Percentiles rank a stretch among this genome's conserved stretches.
These are phyloP conservation scores for Dreissena polymorpha DNA, from an alignment of 1,140 invertebrate genomes.

Conservation along the genomic window DNA sequence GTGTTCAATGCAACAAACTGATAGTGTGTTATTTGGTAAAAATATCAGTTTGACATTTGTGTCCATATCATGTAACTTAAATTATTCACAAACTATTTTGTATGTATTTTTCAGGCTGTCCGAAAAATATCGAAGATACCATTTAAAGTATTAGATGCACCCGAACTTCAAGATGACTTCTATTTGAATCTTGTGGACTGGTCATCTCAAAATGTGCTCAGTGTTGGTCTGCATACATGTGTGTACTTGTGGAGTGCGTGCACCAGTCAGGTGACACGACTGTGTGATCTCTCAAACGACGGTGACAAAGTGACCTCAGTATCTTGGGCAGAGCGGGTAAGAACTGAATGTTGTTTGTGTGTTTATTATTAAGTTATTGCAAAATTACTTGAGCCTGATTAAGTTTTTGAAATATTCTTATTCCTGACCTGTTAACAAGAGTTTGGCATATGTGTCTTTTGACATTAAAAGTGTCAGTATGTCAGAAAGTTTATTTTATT, in stretches of 20 bases:
- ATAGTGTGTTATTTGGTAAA: too few species aligned
- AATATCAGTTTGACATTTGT: too few species aligned
- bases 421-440: too few species aligned
- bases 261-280: conserved; percentile 97
- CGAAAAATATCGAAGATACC: conserved; percentile 98
- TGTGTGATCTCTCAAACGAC: conserved; percentile 97
- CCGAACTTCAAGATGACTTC: conserved; percentile 99
- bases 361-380: too few species aligned
- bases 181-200: conserved; percentile 99
- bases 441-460: too few species aligned
- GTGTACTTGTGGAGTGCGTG: conserved; percentile 99
- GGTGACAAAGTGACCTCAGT: conserved; percentile 98
- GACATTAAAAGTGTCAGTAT: too few species aligned
- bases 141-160: conserved; percentile 98
- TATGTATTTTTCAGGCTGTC: conserved; percentile 81
- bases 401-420: too few species aligned
- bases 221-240: conserved; percentile 98
- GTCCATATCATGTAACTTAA: too few species aligned
- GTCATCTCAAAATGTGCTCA: conserved; percentile 99
- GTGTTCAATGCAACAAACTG: too few species aligned
- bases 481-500: too few species aligned
- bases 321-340: conserved; percentile 96
- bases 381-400: too few species aligned
- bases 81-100: not conserved
- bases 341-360: conserved; percentile 42